Evolutionary conservation across 2,113 vertebrate species (phyloP), one percentile per base, ranked within the genome.

Genomic region (Triplophysa dalaica): DNA sequence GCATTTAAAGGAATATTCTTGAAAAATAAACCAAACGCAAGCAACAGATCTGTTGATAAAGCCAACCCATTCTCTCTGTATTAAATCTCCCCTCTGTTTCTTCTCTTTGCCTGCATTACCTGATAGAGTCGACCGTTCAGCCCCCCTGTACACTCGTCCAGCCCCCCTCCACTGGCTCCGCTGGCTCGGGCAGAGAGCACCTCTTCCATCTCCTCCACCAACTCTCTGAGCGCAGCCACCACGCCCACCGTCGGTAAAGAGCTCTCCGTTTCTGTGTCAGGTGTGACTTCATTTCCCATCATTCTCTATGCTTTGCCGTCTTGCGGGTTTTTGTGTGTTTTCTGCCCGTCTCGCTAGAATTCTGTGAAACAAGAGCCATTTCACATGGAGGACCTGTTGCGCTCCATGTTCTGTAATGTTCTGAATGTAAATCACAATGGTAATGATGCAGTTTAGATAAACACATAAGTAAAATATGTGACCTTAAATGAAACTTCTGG

Each of bases 191-290:
- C 98, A 17, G 98, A 99, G 87, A 99, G 98, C 90, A 98, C 96
- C 38, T 98, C 98, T 83, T 99, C 98, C 84, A 98, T 99, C 63
- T 98, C 97, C 29, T 98, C 98, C 69, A 97, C 96, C 89, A 99
- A 98, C 79, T 99, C 98, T 80, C 82, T 98, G 93, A 99, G 97
- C 0, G 96, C 98, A 21, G 96, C 98, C 88, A 98, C 96, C 82
- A 99, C 97, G 64, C 98, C 98, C 75, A 99, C 96, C 16, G 95
- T 98, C 54, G 93, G 94, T 94, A 98, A 98, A 94, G 91, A 93
- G 84, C 90, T 93, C 77, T 90, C 88, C 72, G 86, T 92, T 77
- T 92, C 91, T 81, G 93, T 94, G 68, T 91, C 93, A 94, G 93
- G 93, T 94, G 88, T 90, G 92, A 89, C 74, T 63, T 60, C 80